Conservation (phyloP, 92 coral and sea anemone genomes). For the Metridium senile region DNA sequence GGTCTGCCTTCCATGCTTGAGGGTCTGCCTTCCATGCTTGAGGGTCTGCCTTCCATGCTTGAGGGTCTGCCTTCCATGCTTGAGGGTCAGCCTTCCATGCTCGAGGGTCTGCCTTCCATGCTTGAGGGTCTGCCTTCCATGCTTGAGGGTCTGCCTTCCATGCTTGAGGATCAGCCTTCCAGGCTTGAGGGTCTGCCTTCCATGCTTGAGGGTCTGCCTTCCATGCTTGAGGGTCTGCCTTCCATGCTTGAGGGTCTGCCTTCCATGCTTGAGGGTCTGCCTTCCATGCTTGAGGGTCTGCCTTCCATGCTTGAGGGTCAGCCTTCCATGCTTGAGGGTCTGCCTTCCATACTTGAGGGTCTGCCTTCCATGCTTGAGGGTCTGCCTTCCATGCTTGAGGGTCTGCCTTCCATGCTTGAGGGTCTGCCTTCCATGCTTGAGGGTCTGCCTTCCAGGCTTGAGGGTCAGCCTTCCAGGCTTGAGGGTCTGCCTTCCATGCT, state of each 20-base stretch:
- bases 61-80: slow-evolving; percentile 28
- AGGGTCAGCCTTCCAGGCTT: slow-evolving; percentile 15
- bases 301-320: slow-evolving; percentile 25
- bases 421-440: slow-evolving; percentile 23
- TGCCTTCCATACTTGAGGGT: slow-evolving; percentile 19
- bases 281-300: slow-evolving; percentile 30
- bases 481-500: slow-evolving; percentile 22
- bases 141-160: slow-evolving; percentile 31
- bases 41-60: slow-evolving; percentile 18
- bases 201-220: slow-evolving; percentile 10
- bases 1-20: slow-evolving; percentile 18
- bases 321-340: slow-evolving; percentile 19
- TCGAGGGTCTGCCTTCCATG: slow-evolving; percentile 19
- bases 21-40: slow-evolving; percentile 25
- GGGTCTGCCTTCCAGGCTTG: slow-evolving; percentile 30
- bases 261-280: slow-evolving; percentile 26
- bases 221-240: slow-evolving; percentile 25
- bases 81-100: slow-evolving; percentile 26
- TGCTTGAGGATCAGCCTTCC: slow-evolving; percentile 20
- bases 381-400: slow-evolving; percentile 26
- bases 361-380: slow-evolving; percentile 23
- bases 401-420: slow-evolving; percentile 24
- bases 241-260: slow-evolving; percentile 24
- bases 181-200: slow-evolving; percentile 22
- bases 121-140: slow-evolving; percentile 17